Conservation (phyloP, 2,888 invertebrate genomes). For the Bedellia somnulentella region DNA sequence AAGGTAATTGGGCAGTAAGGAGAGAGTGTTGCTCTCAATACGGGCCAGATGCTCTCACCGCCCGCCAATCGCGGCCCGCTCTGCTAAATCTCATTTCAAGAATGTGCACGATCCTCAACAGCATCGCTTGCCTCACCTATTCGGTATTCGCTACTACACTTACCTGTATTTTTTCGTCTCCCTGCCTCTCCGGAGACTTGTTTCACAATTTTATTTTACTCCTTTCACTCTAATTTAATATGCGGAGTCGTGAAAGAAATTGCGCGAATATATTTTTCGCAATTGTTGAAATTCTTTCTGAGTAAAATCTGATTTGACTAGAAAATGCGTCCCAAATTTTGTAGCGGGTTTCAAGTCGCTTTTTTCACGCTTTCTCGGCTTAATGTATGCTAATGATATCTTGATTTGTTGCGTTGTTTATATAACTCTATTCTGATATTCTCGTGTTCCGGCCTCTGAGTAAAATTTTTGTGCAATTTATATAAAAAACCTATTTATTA, state of each 20-base stretch:
- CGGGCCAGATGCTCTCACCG: too few species aligned
- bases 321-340: constrained; percentile 22
- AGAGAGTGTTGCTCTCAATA: too few species aligned
- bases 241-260: constrained; percentile 38
- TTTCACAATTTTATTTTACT: constrained; percentile 46
- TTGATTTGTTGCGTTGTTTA: too few species aligned
- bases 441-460: too few species aligned
- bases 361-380: background rate
- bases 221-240: constrained; percentile 49
- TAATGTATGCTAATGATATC: background rate
- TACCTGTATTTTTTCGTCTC: constrained; percentile 23
- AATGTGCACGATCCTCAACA: constrained; percentile 21
- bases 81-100: constrained; percentile 29
- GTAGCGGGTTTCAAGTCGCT: constrained; percentile 7
- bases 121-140: constrained; percentile 19
- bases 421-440: too few species aligned
- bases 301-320: constrained; percentile 25
- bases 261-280: constrained; percentile 38
- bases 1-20: too few species aligned
- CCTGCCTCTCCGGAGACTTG: constrained; percentile 27
- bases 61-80: constrained; percentile 11
- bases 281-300: constrained; percentile 34
- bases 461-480: too few species aligned
- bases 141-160: constrained; percentile 16
- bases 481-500: too few species aligned